These are phyloP conservation scores for Coregonus suidteri DNA, from an alignment of 2,797 vertebrate genomes.

Conservation along the genomic window DNA sequence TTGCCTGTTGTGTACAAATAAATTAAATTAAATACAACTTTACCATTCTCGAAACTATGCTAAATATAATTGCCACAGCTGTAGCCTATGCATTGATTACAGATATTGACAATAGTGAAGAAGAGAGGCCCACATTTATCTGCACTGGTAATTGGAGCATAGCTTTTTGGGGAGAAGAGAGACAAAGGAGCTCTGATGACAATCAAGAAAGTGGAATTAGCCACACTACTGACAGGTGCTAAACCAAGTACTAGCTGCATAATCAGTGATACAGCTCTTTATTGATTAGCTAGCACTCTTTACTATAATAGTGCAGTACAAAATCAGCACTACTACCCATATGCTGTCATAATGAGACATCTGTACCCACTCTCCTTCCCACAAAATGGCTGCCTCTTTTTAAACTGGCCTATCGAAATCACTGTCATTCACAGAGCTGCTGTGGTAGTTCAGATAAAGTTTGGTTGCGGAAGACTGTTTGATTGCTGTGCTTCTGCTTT, in stretches of 20 bases:
- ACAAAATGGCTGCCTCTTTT: slow-evolving; percentile 32
- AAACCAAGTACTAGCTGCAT: slow-evolving; percentile 28
- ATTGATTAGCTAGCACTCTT: slow-evolving; percentile 58
- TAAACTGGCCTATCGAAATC: slow-evolving; percentile 46
- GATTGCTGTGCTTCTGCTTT: slow-evolving; percentile 16
- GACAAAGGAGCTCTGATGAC: slow-evolving; percentile 70
- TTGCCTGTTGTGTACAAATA: background rate
- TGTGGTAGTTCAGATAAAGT: slow-evolving; percentile 3
- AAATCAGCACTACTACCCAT: slow-evolving; percentile 56
- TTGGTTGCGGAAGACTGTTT: background rate
- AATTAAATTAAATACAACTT: no score
- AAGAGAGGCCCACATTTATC: background rate
- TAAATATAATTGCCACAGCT: slow-evolving; percentile 38
- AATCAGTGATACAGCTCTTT: slow-evolving; percentile 37
- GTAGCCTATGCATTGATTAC: slow-evolving; percentile 18
- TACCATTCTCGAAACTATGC: background rate
- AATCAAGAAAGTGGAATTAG: slow-evolving; percentile 71
- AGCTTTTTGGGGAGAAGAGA: slow-evolving; percentile 44
- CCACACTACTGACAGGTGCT: slow-evolving; percentile 57
- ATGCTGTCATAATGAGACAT: slow-evolving; percentile 58
- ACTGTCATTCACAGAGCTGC: slow-evolving; percentile 52
- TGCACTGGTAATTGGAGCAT: slow-evolving; percentile 60
- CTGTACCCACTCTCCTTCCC: slow-evolving; percentile 53
- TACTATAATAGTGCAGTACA: slow-evolving; percentile 23
- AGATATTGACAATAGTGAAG: background rate